Conservation (phyloP, 2,888 invertebrate species). For the Stenotaenia linearis region DNA sequence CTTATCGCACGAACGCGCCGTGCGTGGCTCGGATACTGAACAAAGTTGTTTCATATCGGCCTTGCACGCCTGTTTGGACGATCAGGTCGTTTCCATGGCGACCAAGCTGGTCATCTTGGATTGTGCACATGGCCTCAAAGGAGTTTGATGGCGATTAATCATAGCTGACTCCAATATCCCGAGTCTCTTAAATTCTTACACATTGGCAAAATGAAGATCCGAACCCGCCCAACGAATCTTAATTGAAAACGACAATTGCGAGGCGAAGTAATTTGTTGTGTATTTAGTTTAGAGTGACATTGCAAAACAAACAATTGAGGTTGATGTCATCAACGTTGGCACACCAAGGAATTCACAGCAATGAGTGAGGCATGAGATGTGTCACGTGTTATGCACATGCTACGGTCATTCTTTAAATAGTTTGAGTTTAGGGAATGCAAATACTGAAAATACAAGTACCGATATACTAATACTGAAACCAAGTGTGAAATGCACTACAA, state of each 20-base stretch:
- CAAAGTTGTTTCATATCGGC: slow-evolving; percentile 15
- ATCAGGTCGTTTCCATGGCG: not conserved
- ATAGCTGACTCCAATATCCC: not conserved
- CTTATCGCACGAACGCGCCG: slow-evolving; percentile 26
- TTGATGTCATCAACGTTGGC: too few species aligned
- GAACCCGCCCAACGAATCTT: not conserved
- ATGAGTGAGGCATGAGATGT: too few species aligned
- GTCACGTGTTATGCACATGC: too few species aligned
- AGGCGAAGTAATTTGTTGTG: too few species aligned
- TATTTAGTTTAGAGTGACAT: too few species aligned
- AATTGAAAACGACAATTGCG: not conserved
- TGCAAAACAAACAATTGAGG: too few species aligned
- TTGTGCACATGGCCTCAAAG: slow-evolving; percentile 5
- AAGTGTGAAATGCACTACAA: too few species aligned
- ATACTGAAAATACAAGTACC: too few species aligned
- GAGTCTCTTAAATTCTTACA: not conserved
- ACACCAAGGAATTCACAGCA: too few species aligned
- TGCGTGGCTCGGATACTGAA: slow-evolving; percentile 16
- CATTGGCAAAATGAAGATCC: not conserved
- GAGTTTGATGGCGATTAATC: slow-evolving; percentile 17
- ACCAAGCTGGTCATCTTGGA: slow-evolving; percentile 1
- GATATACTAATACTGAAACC: too few species aligned
- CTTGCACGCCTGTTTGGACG: slow-evolving; percentile 23
- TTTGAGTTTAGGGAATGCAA: too few species aligned
- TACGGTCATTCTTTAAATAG: too few species aligned